Base-by-base conservation (phyloP, 2,888 invertebrate species). In the Leucophora obtusa region DNA sequence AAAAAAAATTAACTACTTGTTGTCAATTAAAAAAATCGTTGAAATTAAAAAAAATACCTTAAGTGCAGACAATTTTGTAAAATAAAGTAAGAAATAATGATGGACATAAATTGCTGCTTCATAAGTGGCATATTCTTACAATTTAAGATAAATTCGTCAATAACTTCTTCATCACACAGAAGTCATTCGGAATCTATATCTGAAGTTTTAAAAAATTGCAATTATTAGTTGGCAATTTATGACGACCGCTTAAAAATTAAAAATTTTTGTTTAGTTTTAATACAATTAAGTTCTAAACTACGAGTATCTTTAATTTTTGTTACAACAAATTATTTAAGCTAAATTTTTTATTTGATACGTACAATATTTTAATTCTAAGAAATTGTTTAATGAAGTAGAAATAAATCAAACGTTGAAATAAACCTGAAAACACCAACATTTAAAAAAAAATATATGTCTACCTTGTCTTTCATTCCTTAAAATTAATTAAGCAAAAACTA, bases 371-470 rank as follows among this genome's bases (percentile, higher is more conserved):
- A 51, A 63, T 76, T 76, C 76, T 63, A 51, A 76, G 70, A 76
- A 76, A 58, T 17, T 76, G 76, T 58, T 58, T 28, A 65, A 70
- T 70, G 24, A 70, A 70, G 51, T 18, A 58, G 38, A 69, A 76
- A 58, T 38, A 6, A 35, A 54, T 28, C 15, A 38, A 51, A 38
- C 35, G 28, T 35, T 63, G n/a, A 63, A 58, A 76, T 75, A 56
- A 76, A 76, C 38, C 28, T 53, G 21, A 71, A 76, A 70, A 50
- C 50, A 58, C 63, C 63, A 75, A 69, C 69, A 70, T 75, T 21
- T n/a, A 43, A 7, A 28, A 28, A 28, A 28, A 21, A 66, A 2
- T 35, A 35, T 0, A 60, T 68, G 53, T 53, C 43, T 68, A 14
- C 8, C 1, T 58, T 47, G n/a, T n/a, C 10, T 53, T 60, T 63